These are phyloP conservation scores for Yasuhikotakia modesta DNA, from an alignment of 2,797 vertebrate genomes.

Conservation along the genomic window DNA sequence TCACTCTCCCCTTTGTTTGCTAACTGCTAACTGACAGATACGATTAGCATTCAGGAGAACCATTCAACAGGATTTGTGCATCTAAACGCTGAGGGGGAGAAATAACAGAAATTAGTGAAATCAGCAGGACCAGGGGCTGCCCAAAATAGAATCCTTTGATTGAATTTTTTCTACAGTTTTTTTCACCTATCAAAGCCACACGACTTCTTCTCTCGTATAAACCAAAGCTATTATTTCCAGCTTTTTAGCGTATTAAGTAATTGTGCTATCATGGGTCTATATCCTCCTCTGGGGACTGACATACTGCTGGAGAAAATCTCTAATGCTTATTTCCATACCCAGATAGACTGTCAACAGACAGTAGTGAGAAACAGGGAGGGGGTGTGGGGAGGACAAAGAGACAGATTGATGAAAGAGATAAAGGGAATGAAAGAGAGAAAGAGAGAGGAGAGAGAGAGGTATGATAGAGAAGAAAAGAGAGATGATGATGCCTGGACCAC, in stretches of 20 bases:
- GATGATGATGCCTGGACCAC: constrained; percentile 58
- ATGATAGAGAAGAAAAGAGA: constrained; percentile 47
- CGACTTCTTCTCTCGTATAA: constrained; percentile 51
- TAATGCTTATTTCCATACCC: constrained; percentile 71
- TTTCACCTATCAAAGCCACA: constrained; percentile 37
- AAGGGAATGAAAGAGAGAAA: constrained; percentile 56
- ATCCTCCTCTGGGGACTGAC: constrained; percentile 70
- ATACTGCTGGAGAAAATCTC: constrained; percentile 72
- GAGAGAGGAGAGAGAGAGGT: constrained; percentile 51
- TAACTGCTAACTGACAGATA: constrained; percentile 51
- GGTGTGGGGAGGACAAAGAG: constrained; percentile 53
- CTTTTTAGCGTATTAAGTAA: constrained; percentile 75
- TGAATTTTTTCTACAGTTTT: constrained; percentile 51
- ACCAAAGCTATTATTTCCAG: constrained; percentile 68
- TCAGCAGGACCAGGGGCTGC: constrained; percentile 52
- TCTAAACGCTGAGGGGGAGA: constrained; percentile 42
- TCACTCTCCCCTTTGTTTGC: constrained; percentile 31
- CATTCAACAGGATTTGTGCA: constrained; percentile 46
- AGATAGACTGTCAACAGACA: constrained; percentile 69
- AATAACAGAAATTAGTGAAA: constrained; percentile 58
- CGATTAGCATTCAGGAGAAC: constrained; percentile 55
- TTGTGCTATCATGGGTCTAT: constrained; percentile 71
- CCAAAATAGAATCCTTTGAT: constrained; percentile 53
- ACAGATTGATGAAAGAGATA: constrained; percentile 59
- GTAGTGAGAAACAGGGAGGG: constrained; percentile 60